A percentile compares a stretch with the other conserved stretches of the same genome.
phyloP scores from a whole-genome alignment of 1,140 invertebrate species.

The Oreohelix idahoensis region DNA sequence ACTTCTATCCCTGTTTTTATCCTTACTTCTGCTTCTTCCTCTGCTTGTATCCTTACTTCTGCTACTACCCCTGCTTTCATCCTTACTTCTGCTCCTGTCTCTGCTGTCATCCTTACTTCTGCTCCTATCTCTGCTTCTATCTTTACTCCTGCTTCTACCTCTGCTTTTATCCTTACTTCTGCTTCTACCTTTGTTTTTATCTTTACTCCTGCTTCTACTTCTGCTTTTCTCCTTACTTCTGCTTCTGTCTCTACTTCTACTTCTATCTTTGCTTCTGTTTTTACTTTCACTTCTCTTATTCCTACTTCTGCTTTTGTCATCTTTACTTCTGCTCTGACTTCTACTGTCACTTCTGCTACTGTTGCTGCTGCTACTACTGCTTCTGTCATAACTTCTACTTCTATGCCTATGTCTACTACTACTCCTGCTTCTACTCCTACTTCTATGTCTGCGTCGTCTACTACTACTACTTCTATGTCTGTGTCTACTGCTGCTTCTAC shows the following conservation, averaged over 20 bases:
- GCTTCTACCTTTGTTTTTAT: conserved; percentile 18
- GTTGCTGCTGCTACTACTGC: no score
- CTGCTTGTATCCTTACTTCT: not conserved
- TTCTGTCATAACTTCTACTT: conserved; percentile 10
- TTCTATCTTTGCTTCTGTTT: conserved; percentile 24
- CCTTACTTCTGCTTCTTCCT: not conserved
- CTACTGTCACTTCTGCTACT: not conserved
- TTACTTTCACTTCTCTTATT: not conserved
- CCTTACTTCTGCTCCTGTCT: not conserved
- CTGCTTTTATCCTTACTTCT: conserved; percentile 18
- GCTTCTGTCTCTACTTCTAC: conserved; percentile 9
- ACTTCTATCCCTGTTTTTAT: not conserved
- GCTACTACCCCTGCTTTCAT: not conserved
- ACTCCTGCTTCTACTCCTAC: conserved; percentile 15
- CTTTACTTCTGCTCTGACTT: conserved; percentile 22
- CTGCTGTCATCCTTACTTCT: conserved; percentile 7
- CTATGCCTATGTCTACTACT: conserved; percentile 2
- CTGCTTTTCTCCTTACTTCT: not conserved
- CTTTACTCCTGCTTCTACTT: conserved; percentile 10
- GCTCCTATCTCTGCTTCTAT: not conserved
- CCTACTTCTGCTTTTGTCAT: not conserved
- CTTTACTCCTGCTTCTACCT: not conserved
- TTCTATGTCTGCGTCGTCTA: not conserved
- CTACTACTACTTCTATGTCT: not conserved
- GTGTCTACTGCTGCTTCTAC: conserved; percentile 5